Percentiles rank a stretch among this genome's conserved stretches.
phyloP scores from a whole-genome alignment of 2,113 vertebrate genomes.

The Chloebia gouldiae region DNA sequence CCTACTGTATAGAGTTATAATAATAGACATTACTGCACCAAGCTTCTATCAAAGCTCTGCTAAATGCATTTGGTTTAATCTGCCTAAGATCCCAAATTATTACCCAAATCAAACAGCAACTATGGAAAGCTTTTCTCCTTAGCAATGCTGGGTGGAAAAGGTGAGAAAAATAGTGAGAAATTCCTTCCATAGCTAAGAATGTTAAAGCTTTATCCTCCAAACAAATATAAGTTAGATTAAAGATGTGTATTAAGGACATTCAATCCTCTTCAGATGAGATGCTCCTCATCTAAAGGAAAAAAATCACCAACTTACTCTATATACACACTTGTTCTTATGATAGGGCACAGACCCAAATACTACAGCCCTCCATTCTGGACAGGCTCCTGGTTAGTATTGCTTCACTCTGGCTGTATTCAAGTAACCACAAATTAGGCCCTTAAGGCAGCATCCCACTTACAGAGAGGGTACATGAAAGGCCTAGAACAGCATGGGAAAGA shows the following conservation, averaged over 20 bases:
- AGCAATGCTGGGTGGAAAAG: neutral
- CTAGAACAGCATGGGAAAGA: neutral
- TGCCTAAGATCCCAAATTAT: neutral
- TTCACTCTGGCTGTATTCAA: neutral
- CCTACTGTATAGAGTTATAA: neutral
- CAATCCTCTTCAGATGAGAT: neutral
- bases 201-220: neutral
- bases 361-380: neutral
- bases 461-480: neutral
- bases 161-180: neutral
- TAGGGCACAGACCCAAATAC: neutral
- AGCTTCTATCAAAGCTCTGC: neutral
- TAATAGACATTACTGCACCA: neutral
- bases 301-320: neutral
- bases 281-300: neutral
- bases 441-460: neutral
- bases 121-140: neutral
- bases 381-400: neutral
- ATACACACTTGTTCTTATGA: neutral
- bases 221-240: neutral
- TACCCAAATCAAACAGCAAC: neutral
- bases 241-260: neutral
- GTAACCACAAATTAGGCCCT: neutral
- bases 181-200: neutral
- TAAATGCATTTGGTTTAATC: neutral